Percentiles rank a stretch among this genome's conserved stretches.
phyloP scores from a whole-genome alignment of 1,140 invertebrate species.

The Meloidogyne chitwoodi region DNA sequence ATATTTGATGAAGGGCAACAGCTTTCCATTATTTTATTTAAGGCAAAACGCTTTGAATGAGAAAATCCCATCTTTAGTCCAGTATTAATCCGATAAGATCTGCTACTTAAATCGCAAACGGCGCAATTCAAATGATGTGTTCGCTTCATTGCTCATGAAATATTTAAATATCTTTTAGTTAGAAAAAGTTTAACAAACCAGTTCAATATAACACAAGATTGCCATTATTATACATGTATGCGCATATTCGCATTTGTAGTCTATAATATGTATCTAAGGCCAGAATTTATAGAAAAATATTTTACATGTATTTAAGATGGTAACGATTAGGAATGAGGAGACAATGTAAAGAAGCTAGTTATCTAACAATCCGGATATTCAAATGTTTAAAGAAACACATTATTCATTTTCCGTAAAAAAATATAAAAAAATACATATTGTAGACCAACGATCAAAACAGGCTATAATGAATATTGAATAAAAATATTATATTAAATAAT shows the following conservation, averaged over 20 bases:
- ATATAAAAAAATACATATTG: neutral
- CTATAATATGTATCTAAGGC: neutral
- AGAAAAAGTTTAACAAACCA: neutral
- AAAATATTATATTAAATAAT: too few relatives aligned
- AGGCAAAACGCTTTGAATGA: neutral
- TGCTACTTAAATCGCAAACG: neutral
- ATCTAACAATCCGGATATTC: neutral
- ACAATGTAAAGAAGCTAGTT: neutral
- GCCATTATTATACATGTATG: too few relatives aligned
- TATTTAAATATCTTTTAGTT: neutral
- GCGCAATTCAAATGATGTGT: neutral
- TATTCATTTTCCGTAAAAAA: neutral
- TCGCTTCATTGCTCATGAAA: neutral
- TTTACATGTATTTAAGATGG: neutral
- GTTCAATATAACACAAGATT: neutral
- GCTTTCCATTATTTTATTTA: neutral
- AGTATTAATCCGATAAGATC: neutral
- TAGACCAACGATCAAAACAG: neutral
- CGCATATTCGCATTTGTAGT: neutral
- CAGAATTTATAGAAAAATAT: neutral
- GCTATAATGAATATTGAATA: neutral
- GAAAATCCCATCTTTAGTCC: neutral
- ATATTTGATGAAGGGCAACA: neutral
- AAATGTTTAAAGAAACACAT: neutral
- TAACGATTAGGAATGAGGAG: neutral